These are phyloP conservation scores for Nasua narica DNA, from an alignment of 2,797 vertebrate genomes.

Conservation along the genomic window DNA sequence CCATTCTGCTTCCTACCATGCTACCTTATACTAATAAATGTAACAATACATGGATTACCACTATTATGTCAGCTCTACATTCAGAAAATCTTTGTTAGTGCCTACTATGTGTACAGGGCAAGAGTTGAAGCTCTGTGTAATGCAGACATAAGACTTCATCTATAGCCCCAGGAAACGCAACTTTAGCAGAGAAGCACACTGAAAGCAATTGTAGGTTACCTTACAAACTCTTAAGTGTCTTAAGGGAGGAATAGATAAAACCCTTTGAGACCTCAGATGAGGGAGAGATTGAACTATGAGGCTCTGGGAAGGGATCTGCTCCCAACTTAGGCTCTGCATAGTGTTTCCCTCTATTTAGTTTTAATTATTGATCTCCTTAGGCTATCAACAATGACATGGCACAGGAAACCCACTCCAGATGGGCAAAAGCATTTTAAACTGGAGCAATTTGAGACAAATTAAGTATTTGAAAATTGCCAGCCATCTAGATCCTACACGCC, in stretches of 20 bases:
- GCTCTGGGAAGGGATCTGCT: background rate
- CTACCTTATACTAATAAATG: background rate
- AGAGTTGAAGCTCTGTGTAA: background rate
- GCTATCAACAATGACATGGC: slow-evolving; percentile 54
- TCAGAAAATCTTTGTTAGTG: background rate
- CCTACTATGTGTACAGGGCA: background rate
- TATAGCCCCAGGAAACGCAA: background rate
- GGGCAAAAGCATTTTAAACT: slow-evolving; percentile 2
- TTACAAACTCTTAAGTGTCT: background rate
- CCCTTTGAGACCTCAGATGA: background rate
- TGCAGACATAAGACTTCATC: background rate
- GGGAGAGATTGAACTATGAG: background rate
- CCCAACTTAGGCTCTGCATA: background rate
- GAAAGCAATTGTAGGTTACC: background rate
- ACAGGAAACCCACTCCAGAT: slow-evolving; percentile 53
- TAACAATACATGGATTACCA: background rate
- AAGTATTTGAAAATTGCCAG: slow-evolving; percentile 57
- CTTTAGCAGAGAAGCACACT: background rate
- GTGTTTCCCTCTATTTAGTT: slow-evolving; percentile 67
- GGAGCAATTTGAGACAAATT: slow-evolving; percentile 33
- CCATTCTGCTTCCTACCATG: background rate
- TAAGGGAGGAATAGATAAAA: background rate
- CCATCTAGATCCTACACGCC: slow-evolving; percentile 8
- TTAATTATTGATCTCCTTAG: slow-evolving; percentile 70
- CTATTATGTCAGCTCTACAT: background rate